Conservation (phyloP, 2,888 invertebrate genomes). For the Agrotis segetum region DNA sequence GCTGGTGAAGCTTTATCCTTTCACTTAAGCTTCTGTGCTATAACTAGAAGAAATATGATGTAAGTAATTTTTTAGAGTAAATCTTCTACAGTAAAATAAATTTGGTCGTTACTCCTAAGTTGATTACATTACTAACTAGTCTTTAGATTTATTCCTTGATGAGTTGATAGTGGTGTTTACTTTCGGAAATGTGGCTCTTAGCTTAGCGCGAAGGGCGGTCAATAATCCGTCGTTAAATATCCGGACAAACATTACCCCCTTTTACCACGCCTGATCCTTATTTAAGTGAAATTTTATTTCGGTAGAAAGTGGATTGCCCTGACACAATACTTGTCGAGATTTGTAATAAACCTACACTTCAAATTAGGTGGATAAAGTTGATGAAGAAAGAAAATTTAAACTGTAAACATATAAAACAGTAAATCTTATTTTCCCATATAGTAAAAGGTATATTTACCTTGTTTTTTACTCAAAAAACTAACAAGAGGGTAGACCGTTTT, state of each 20-base stretch:
- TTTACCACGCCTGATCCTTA: slow-evolving; percentile 15
- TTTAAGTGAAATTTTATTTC: slow-evolving; percentile 30
- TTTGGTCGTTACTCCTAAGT: background rate
- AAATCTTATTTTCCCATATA: too few species aligned
- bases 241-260: slow-evolving; percentile 11
- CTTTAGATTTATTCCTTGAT: slow-evolving; percentile 19
- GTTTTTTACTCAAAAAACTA: too few species aligned
- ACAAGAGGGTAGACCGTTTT: too few species aligned
- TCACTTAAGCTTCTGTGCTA: background rate
- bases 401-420: too few species aligned
- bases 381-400: too few species aligned
- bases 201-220: slow-evolving; percentile 41
- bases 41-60: too few species aligned
- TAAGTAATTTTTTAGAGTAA: background rate
- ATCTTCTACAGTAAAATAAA: background rate
- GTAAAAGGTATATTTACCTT: too few species aligned
- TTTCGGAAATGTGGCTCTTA: slow-evolving; percentile 22
- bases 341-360: too few species aligned
- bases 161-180: slow-evolving; percentile 13
- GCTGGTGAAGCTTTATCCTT: background rate
- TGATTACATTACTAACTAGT: slow-evolving; percentile 1
- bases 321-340: too few species aligned
- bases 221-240: slow-evolving; percentile 12
- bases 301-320: too few species aligned
- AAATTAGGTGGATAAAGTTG: too few species aligned